Evolutionary conservation across 1,140 invertebrate genomes (phyloP), one percentile per base, ranked within the genome.

Genomic region (Pseudomyrmex gracilis): DNA sequence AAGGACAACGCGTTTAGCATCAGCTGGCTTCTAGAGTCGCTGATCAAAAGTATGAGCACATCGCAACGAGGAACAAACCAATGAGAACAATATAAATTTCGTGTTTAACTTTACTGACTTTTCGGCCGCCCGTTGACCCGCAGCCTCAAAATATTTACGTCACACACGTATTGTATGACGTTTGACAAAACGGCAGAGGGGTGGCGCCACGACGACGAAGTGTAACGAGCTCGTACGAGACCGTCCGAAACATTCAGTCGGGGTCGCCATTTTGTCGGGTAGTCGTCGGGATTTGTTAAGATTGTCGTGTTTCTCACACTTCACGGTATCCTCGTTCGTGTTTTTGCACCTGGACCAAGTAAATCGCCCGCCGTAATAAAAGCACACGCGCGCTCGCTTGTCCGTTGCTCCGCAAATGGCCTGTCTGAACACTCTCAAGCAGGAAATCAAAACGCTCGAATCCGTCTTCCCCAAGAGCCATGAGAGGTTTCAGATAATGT

Each of bases 401-500:
- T 58, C 24, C 84, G 89, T 85, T 73, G 76, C 67, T 87, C 92
- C 91, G 92, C 95, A 95, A 95, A 99, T 99, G 98, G 99, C 98
- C 96, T 99, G 99, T 96, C 96, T 99, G 95, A 98, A 98, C 95
- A 98, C 97, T 90, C 96, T 99, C 90, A 99, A 99, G 95, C 97
- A 98, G 95, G 99, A 99, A 96, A 99, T 99, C 94, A 97, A 98
- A 95, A 97, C 98, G 93, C 96, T 99, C 95, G 98, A 99, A 95
- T 96, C 97, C 94, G 96, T 98, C 92, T 99, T 99, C 95, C 97
- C 98, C 73, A 98, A 98, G 96, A 97, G 96, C 94, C 98, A 99
- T 96, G 98, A 99, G 94, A 96, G 98, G 93, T 99, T 99, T 97
- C 98, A 98, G 96, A 98, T 99, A 95, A 96, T 98, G 94, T 97